Conservation (phyloP, 2,113 vertebrate species). For the Dendropsophus ebraccatus region DNA sequence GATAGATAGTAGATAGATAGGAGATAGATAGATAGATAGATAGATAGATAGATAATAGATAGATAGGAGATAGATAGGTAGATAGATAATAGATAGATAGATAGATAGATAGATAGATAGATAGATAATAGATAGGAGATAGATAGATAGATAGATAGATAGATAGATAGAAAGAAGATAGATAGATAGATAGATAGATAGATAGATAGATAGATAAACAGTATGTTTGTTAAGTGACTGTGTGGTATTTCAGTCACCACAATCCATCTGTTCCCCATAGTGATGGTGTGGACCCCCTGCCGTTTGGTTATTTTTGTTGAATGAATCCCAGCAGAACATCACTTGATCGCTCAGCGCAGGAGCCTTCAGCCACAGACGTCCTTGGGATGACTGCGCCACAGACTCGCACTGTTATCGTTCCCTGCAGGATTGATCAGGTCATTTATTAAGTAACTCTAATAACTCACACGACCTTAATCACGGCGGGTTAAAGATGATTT, state of each 20-base stretch:
- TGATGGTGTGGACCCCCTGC: neutral
- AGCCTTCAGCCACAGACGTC: conserved; percentile 39
- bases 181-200: too few species aligned
- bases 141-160: too few species aligned
- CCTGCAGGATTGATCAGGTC: conserved; percentile 1
- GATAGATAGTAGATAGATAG: too few species aligned
- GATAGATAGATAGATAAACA: neutral
- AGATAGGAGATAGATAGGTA: too few species aligned
- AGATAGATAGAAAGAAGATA: too few species aligned
- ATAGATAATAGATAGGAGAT: too few species aligned
- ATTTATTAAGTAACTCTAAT: conserved; percentile 36
- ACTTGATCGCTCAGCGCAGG: conserved; percentile 10
- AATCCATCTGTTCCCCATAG: neutral
- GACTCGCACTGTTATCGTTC: conserved; percentile 1
- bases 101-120: too few species aligned
- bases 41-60: too few species aligned
- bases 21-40: too few species aligned
- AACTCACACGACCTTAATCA: conserved; percentile 20
- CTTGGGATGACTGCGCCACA: conserved; percentile 20
- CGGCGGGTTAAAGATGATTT: conserved; percentile 27
- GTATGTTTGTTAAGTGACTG: neutral
- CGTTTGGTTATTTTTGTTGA: conserved; percentile 15
- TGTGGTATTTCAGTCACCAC: neutral
- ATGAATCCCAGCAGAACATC: conserved; percentile 24
- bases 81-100: too few species aligned